Evolutionary conservation across 1,140 invertebrate genomes (phyloP).

Genomic region (Drosophila orosa): DNA sequence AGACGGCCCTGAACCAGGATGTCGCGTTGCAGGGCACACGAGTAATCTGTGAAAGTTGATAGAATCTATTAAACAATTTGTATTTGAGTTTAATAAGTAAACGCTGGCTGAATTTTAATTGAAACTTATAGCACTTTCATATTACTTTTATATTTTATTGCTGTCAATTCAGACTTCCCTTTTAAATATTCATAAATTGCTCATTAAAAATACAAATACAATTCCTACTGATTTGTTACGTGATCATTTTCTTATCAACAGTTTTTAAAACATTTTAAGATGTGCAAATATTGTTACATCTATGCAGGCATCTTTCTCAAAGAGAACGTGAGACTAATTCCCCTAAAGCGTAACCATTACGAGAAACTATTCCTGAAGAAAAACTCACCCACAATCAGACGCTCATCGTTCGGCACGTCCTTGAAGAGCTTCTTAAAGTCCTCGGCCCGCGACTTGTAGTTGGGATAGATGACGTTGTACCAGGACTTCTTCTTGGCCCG

Average conservation of each 20-base stretch:
- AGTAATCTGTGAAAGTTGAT: constrained; percentile 90
- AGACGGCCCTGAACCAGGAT: constrained; percentile 96
- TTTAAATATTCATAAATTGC: constrained; percentile 6
- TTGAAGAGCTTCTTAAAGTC: constrained; percentile 97
- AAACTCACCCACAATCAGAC: constrained; percentile 94
- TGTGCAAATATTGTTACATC: background rate
- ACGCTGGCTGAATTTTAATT: background rate
- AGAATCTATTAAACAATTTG: background rate
- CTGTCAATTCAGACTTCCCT: background rate
- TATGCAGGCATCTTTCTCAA: background rate
- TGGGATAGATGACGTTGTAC: constrained; percentile 95
- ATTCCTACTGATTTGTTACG: background rate
- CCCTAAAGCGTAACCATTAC: no score
- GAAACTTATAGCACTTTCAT: background rate
- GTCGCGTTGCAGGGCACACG: constrained; percentile 97
- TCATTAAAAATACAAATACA: background rate
- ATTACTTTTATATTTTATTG: constrained; percentile 3
- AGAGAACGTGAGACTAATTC: constrained; percentile 14
- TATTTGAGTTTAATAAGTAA: background rate
- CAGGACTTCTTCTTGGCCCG: constrained; percentile 92
- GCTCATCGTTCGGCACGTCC: constrained; percentile 94
- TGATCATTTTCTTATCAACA: background rate
- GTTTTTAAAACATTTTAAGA: background rate
- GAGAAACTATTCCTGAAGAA: background rate
- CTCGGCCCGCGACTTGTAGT: constrained; percentile 95